These are phyloP conservation scores for Macaria notata DNA, from an alignment of 2,888 invertebrate species.

Conservation along the genomic window DNA sequence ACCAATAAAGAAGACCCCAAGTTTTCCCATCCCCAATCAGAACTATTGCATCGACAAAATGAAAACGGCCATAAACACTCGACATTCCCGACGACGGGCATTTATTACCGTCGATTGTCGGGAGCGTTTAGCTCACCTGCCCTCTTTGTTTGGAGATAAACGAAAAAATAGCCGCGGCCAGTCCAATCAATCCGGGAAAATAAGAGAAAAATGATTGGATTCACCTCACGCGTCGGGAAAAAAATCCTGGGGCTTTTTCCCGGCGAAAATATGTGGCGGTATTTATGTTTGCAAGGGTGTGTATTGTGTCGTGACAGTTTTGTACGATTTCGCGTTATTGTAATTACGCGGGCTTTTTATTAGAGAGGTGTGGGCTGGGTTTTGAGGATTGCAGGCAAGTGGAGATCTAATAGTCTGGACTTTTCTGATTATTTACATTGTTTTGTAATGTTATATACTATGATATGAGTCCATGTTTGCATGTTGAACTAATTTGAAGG, in stretches of 20 bases:
- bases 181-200: slow-evolving; percentile 70
- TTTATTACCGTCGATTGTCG: slow-evolving; percentile 34
- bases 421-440: too few species aligned
- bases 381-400: slow-evolving; percentile 9
- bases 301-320: slow-evolving; percentile 43
- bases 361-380: slow-evolving; percentile 6
- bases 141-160: slow-evolving; percentile 63
- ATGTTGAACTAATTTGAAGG: too few species aligned
- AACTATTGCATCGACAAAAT: slow-evolving; percentile 30
- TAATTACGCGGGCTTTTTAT: slow-evolving; percentile 34
- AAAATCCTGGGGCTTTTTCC: slow-evolving; percentile 25
- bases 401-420: neutral
- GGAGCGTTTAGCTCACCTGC: slow-evolving; percentile 63
- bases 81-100: slow-evolving; percentile 41
- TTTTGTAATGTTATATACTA: too few species aligned
- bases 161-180: slow-evolving; percentile 60
- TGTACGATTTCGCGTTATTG: slow-evolving; percentile 38
- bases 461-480: too few species aligned
- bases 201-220: slow-evolving; percentile 72
- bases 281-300: slow-evolving; percentile 58
- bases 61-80: slow-evolving; percentile 38
- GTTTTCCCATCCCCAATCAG: slow-evolving; percentile 4
- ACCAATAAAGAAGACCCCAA: too few species aligned
- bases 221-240: slow-evolving; percentile 64
- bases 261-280: slow-evolving; percentile 52